Conservation (phyloP, 2,888 invertebrate genomes). For the Tubiluchus corallicola region DNA sequence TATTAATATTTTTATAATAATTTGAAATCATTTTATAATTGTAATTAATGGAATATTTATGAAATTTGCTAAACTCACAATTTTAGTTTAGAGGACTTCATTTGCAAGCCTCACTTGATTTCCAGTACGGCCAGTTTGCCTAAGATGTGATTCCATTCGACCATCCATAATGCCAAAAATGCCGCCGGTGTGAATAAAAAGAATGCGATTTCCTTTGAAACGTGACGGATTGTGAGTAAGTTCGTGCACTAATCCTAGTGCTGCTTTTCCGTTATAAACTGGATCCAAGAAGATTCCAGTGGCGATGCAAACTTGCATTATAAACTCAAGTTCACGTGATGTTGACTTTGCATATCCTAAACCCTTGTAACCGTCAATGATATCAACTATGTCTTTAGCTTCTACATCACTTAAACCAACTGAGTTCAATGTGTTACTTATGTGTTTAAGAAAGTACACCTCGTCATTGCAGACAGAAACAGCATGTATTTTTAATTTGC, state of each 20-base stretch:
- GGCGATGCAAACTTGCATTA: background rate
- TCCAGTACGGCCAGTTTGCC: too few species aligned
- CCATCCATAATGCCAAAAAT: conserved; percentile 5
- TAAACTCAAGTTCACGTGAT: conserved; percentile 16
- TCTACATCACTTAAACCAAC: conserved; percentile 16
- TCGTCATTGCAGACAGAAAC: conserved; percentile 20
- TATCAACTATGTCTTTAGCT: conserved; percentile 18
- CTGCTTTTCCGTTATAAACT: conserved; percentile 4
- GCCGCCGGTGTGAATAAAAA: conserved; percentile 7
- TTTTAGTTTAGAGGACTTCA: too few species aligned
- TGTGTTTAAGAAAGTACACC: conserved; percentile 19
- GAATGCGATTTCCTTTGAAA: conserved; percentile 4
- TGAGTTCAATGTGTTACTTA: conserved; percentile 16
- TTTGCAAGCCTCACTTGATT: too few species aligned
- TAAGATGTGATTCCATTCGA: too few species aligned
- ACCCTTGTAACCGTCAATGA: conserved; percentile 23
- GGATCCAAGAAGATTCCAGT: conserved; percentile 7
- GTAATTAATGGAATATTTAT: too few species aligned
- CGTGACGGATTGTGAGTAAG: background rate
- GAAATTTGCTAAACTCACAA: too few species aligned
- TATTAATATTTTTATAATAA: too few species aligned
- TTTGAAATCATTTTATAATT: too few species aligned
- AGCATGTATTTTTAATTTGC: conserved; percentile 24
- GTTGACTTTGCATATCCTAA: conserved; percentile 22
- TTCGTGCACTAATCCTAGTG: background rate